Conservation (phyloP, 2,113 vertebrate genomes). For the Tinamus guttatus region DNA sequence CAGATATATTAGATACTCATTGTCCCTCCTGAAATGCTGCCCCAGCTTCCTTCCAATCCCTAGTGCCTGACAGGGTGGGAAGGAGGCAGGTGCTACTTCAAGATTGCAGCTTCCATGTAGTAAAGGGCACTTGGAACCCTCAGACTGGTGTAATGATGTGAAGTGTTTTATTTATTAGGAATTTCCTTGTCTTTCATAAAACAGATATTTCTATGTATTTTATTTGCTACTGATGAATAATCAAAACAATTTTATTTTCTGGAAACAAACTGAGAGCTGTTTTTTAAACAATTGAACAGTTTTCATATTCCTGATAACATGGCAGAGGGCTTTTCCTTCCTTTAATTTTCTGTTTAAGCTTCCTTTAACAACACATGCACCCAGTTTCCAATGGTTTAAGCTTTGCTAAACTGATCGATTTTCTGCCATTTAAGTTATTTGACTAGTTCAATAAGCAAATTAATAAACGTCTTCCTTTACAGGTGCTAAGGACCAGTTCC, state of each 20-base stretch:
- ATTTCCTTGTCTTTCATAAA: background rate
- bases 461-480: background rate
- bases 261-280: background rate
- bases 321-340: background rate
- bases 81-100: background rate
- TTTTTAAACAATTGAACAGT: background rate
- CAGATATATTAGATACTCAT: background rate
- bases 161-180: background rate
- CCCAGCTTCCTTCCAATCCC: background rate
- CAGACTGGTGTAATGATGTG: background rate
- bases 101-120: background rate
- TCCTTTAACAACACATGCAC: background rate
- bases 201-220: background rate
- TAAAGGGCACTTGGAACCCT: background rate
- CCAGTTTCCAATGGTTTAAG: background rate
- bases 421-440: background rate
- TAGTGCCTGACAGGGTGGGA: background rate
- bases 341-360: background rate
- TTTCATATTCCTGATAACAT: background rate
- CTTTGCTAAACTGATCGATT: background rate
- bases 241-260: background rate
- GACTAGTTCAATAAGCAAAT: background rate
- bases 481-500: background rate
- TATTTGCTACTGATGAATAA: background rate
- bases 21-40: background rate